Conservation (phyloP, 2,797 vertebrate genomes). For the Odontamblyopus rebecca region DNA sequence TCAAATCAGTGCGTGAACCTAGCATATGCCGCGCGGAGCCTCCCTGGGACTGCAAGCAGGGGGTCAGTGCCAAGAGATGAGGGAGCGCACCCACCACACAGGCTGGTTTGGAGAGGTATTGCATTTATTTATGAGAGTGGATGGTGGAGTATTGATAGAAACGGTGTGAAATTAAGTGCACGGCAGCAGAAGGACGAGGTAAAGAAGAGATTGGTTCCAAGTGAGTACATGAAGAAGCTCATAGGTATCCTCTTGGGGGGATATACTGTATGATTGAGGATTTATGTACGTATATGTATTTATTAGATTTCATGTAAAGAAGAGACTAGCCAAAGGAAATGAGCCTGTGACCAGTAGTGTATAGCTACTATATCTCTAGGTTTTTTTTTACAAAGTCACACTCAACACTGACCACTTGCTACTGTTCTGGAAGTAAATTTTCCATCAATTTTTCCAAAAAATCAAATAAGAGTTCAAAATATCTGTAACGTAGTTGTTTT, state of each 20-base stretch:
- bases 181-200: slow-evolving; percentile 9
- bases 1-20: slow-evolving; percentile 16
- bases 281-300: neutral
- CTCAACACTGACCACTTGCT: no score
- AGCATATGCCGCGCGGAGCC: neutral
- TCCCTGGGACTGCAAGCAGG: slow-evolving; percentile 22
- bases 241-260: neutral
- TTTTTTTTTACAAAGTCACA: no score
- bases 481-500: no score
- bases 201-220: neutral
- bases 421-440: no score
- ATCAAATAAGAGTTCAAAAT: no score
- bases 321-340: no score
- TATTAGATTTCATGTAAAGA: neutral
- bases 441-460: no score
- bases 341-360: no score
- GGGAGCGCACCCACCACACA: neutral
- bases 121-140: slow-evolving; percentile 44
- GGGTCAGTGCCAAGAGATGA: neutral
- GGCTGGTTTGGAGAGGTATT: slow-evolving; percentile 30
- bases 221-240: neutral
- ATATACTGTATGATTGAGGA: neutral
- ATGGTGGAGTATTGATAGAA: slow-evolving; percentile 31
- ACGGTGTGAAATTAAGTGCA: slow-evolving; percentile 29
- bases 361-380: no score